Conservation (phyloP, 2,797 vertebrate species). For the Coreius guichenoti region DNA sequence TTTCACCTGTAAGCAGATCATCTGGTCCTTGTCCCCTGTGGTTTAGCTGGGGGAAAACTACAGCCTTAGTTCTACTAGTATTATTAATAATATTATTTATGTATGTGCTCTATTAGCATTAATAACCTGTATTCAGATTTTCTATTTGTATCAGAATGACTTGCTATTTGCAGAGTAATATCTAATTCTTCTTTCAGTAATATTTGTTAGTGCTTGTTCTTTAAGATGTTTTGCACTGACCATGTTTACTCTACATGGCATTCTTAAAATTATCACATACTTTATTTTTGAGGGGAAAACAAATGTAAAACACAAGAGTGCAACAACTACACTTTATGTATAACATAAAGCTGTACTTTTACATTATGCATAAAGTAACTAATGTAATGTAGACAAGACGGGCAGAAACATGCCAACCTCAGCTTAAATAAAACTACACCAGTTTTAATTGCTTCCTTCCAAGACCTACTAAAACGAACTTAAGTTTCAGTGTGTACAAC, state of each 20-base stretch:
- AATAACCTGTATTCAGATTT: background rate
- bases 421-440: background rate
- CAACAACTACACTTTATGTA: background rate
- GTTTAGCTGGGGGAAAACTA: conserved; percentile 49
- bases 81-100: background rate
- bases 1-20: conserved; percentile 34
- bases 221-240: background rate
- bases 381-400: background rate
- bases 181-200: background rate
- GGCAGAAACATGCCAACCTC: background rate
- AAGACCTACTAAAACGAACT: conserved; percentile 65
- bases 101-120: background rate
- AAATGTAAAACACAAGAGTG: background rate
- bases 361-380: background rate
- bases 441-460: background rate
- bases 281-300: background rate
- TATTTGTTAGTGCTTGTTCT: background rate
- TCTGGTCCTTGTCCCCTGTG: conserved; percentile 27
- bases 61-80: conserved; percentile 43
- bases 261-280: background rate
- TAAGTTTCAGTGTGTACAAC: conserved; percentile 61
- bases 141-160: background rate
- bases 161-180: background rate
- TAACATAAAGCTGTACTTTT: background rate
- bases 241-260: background rate